Evolutionary conservation across 2,113 vertebrate species (phyloP).

Genomic region (Genyomyrus donnyi): DNA sequence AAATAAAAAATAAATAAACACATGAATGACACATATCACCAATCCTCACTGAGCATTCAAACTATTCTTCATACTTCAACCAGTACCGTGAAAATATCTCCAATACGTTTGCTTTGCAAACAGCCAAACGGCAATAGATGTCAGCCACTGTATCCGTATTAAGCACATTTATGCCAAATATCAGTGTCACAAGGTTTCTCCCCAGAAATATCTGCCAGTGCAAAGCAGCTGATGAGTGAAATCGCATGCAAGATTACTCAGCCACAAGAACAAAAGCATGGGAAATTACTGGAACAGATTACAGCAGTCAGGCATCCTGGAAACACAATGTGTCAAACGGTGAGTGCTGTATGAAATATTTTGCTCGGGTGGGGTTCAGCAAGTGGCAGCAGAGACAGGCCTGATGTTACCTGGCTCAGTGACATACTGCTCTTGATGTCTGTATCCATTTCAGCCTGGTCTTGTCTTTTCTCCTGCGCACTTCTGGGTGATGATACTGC

Average conservation of each 20-base stretch:
- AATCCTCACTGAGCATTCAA: neutral
- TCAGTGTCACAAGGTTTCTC: too few species aligned
- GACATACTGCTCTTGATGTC: constrained; percentile 30
- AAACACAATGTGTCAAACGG: neutral
- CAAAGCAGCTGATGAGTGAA: neutral
- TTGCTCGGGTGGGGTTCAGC: neutral
- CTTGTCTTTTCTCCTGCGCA: constrained; percentile 35
- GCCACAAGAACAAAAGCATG: neutral
- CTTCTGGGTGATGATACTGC: constrained; percentile 36
- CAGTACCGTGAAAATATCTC: neutral
- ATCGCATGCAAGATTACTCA: neutral
- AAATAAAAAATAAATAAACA: neutral
- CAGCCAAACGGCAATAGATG: neutral
- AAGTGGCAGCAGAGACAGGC: neutral
- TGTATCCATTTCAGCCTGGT: constrained; percentile 28
- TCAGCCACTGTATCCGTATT: neutral
- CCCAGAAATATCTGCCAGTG: neutral
- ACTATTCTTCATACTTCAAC: neutral
- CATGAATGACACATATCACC: neutral
- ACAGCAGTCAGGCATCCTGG: neutral
- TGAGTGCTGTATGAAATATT: neutral
- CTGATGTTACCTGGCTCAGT: constrained; percentile 22
- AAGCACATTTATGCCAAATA: neutral
- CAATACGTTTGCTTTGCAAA: neutral
- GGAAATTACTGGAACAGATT: constrained; percentile 18